Conservation (phyloP, 2,888 invertebrate species). For the Autographa gamma region DNA sequence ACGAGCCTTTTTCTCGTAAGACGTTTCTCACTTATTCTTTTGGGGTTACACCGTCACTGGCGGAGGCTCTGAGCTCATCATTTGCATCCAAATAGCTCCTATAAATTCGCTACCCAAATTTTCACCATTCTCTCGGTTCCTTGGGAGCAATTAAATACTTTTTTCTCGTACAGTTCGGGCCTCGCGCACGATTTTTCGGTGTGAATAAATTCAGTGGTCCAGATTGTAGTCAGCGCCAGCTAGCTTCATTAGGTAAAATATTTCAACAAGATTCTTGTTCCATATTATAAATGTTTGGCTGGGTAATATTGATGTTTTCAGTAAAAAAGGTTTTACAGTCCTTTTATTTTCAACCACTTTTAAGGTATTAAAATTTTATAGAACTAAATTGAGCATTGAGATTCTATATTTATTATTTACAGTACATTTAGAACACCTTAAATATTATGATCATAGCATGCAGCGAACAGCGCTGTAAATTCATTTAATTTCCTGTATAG, state of each 20-base stretch:
- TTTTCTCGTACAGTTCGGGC: constrained; percentile 76
- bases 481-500: neutral
- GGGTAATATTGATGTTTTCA: constrained; percentile 32
- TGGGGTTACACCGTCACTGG: constrained; percentile 81
- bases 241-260: constrained; percentile 80
- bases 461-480: no score
- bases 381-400: no score
- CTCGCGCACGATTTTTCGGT: constrained; percentile 77
- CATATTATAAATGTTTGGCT: constrained; percentile 45
- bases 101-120: constrained; percentile 88
- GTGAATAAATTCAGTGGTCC: constrained; percentile 80
- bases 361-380: no score
- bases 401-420: neutral
- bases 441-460: neutral
- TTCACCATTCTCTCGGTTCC: constrained; percentile 85
- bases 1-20: constrained; percentile 81
- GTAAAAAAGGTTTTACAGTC: constrained; percentile 7
- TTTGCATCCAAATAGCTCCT: constrained; percentile 88
- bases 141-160: constrained; percentile 88
- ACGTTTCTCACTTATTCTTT: constrained; percentile 87
- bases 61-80: constrained; percentile 84
- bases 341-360: neutral
- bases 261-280: constrained; percentile 67
- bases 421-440: neutral
- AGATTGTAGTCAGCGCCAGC: constrained; percentile 79